These are phyloP conservation scores for Acleris cristana DNA, from an alignment of 2,888 invertebrate genomes.

Conservation along the genomic window DNA sequence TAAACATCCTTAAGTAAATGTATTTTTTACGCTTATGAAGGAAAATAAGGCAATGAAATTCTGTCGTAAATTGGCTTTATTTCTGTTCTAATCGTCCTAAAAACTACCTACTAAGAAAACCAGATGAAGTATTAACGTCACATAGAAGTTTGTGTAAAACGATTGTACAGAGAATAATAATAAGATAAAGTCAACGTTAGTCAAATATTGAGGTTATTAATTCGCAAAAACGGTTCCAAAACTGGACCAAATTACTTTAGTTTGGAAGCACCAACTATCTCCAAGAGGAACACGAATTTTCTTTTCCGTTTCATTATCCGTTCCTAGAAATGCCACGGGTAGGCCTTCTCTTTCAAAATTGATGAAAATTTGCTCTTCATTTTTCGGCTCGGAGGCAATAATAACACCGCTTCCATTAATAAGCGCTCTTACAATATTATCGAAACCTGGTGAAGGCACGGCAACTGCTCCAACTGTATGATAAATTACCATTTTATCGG, in stretches of 20 bases:
- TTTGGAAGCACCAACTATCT: conserved; percentile 33
- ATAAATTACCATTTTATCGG: conserved; percentile 29
- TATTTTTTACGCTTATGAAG: no score
- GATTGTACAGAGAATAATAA: not conserved
- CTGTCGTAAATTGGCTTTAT: no score
- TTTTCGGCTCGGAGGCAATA: conserved; percentile 26
- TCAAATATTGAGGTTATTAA: conserved; percentile 22
- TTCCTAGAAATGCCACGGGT: conserved; percentile 20
- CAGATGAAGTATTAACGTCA: no score
- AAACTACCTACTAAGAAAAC: no score
- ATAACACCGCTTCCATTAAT: conserved; percentile 32
- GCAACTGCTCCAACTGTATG: conserved; percentile 29
- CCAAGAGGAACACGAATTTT: conserved; percentile 25
- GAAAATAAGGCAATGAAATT: no score
- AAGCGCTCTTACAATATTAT: conserved; percentile 32
- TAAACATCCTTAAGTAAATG: no score
- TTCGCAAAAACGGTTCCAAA: conserved; percentile 59
- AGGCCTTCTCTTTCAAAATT: conserved; percentile 16
- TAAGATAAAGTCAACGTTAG: not conserved
- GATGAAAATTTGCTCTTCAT: conserved; percentile 28
- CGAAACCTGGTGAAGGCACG: conserved; percentile 30
- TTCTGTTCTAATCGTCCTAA: no score
- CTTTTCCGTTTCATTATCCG: conserved; percentile 4
- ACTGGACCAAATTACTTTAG: conserved; percentile 50
- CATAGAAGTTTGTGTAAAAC: not conserved